Evolutionary conservation across 2,797 vertebrate species (phyloP).

Genomic region (Sebastiscus tertius): DNA sequence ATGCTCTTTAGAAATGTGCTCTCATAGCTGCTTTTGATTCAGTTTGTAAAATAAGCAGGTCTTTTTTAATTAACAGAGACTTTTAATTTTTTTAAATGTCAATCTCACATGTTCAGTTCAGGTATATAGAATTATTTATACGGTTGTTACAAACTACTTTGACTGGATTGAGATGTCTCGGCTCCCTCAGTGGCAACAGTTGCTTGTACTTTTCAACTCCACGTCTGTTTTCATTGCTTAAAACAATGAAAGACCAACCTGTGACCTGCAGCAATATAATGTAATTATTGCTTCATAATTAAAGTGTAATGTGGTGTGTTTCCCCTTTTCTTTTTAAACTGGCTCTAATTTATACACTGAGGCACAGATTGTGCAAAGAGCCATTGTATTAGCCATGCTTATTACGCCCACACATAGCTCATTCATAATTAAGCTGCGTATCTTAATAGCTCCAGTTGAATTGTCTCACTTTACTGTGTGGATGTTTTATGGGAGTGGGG

Average conservation of each 20-base stretch:
- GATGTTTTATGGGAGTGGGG: constrained; percentile 8
- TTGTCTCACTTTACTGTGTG: constrained; percentile 50
- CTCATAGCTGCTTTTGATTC: not conserved
- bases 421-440: constrained; percentile 71
- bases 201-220: not conserved
- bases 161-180: not conserved
- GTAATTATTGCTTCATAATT: constrained; percentile 51
- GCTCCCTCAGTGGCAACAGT: not conserved
- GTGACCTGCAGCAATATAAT: constrained; percentile 42
- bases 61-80: not conserved
- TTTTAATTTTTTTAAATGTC: not conserved
- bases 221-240: not conserved
- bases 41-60: not conserved
- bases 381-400: constrained; percentile 55
- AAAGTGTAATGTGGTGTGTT: constrained; percentile 51
- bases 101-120: not conserved
- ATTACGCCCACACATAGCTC: constrained; percentile 61
- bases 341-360: constrained; percentile 54
- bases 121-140: not conserved
- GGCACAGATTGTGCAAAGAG: constrained; percentile 49
- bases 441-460: constrained; percentile 62
- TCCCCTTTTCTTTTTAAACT: constrained; percentile 46
- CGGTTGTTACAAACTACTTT: not conserved
- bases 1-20: not conserved
- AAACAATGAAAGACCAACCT: constrained; percentile 5